Conservation (phyloP, 2,113 vertebrate genomes). For the Anas platyrhynchos region DNA sequence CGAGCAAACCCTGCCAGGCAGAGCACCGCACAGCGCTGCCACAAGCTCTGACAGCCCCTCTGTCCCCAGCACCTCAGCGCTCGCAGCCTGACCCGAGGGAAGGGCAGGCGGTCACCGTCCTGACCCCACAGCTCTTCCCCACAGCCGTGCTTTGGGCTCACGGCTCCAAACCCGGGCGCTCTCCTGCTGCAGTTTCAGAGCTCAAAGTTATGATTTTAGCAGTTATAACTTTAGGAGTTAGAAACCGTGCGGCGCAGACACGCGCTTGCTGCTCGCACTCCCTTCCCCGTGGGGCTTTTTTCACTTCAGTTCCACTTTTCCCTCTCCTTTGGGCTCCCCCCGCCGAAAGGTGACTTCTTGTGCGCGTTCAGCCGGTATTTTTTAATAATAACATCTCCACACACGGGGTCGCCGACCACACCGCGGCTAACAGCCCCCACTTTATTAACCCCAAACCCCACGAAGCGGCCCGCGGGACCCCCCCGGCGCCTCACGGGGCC, state of each 20-base stretch:
- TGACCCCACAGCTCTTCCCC: background rate
- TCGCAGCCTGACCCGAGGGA: background rate
- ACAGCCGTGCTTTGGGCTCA: background rate
- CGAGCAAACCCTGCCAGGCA: background rate
- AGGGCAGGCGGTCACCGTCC: background rate
- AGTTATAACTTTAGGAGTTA: background rate
- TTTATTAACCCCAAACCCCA: background rate
- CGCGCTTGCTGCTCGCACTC: background rate
- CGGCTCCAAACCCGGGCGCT: background rate
- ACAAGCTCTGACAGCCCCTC: background rate
- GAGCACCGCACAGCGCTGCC: background rate
- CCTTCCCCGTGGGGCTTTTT: background rate
- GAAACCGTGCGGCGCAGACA: background rate
- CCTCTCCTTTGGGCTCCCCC: background rate
- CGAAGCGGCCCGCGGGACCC: background rate
- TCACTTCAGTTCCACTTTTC: background rate
- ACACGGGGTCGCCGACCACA: fast-evolving
- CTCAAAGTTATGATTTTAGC: too few relatives aligned
- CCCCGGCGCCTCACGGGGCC: too few relatives aligned
- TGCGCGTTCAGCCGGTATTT: too few relatives aligned
- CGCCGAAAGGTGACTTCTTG: background rate
- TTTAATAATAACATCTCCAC: background rate
- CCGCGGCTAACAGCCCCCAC: background rate
- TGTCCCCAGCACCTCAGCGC: background rate
- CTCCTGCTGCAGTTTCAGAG: background rate